Base-by-base conservation (phyloP, 2,113 vertebrate species). In the Chamaea fasciata region DNA sequence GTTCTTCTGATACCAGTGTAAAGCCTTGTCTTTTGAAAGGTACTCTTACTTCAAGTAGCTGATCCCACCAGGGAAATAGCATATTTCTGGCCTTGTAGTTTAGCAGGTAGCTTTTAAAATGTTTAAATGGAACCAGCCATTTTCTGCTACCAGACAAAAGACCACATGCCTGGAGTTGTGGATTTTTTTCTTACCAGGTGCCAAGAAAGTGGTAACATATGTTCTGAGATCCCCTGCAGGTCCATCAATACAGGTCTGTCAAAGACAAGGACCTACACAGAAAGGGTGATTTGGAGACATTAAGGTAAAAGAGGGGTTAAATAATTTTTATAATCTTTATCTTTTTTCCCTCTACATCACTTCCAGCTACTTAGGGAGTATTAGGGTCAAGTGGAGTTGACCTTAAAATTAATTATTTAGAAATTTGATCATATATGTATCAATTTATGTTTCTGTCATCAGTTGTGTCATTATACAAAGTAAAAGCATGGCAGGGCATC, bases 151-250 rank as follows among this genome's bases (percentile, higher is more conserved):
- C 35, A 42, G 37, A 16, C 19, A 56, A 90, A 73, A 4, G 3
- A 52, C 6, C 1, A 1, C 3, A 35, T 14, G 28, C 11, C 15
- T 82, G 53, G 16, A 73, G 64, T 6, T 65, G 19, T 33, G 21
- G 7, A 56, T 86, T 83, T 39, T 39, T 39, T 39, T 65, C 55
- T 57, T 47, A 9, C 8, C 55, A 35, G 26, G 9, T 14, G 0
- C 19, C 44, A 30, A 39, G 50, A 77, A 86, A 57, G 31, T 35
- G 28, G 28, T n/a, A 57, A 24, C 0, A 0, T 0, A 1, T 57
- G 9, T 28, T 30, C 3, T 63, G 47, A 78, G 74, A 19, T 78
- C 8, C 18, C 23, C 23, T 42, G n/a, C 10, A 59, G 15, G 31
- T 62, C 18, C 31, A 22, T 35, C 22, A 57, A 3, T 11, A 47